phyloP scores from a whole-genome alignment of 2,888 invertebrate species.

The Onchidella celtica region DNA sequence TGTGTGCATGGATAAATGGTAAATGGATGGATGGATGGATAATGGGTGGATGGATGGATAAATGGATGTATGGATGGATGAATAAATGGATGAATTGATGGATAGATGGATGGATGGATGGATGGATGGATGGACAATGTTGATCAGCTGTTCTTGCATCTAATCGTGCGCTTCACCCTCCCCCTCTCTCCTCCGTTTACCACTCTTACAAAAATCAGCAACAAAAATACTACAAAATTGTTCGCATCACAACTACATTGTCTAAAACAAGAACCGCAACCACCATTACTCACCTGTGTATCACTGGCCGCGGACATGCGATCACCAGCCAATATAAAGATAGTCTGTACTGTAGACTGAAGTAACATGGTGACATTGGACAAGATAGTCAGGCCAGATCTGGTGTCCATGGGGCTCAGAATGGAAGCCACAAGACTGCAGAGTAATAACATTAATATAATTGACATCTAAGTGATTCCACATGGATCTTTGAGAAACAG shows the following conservation, averaged over 20 bases:
- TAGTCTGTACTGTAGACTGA: conserved; percentile 93
- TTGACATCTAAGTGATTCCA: conserved; percentile 2
- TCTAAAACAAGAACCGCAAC: too few species aligned
- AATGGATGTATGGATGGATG: too few species aligned
- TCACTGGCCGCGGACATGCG: conserved; percentile 93
- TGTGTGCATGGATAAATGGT: not conserved
- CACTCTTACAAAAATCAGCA: too few species aligned
- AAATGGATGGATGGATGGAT: not conserved
- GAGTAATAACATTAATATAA: not conserved
- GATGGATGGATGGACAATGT: not conserved
- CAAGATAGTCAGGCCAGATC: conserved; percentile 91
- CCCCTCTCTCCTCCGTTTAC: too few species aligned
- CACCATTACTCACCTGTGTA: conserved; percentile 92
- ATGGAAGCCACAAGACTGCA: conserved; percentile 93
- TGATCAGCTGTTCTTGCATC: too few species aligned
- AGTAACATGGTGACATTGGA: conserved; percentile 92
- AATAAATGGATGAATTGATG: not conserved
- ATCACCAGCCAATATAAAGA: conserved; percentile 94
- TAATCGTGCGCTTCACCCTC: too few species aligned
- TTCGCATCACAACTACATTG: too few species aligned
- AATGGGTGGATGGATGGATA: not conserved
- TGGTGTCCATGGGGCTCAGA: conserved; percentile 88
- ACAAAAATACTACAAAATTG: too few species aligned
- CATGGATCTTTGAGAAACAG: not conserved
- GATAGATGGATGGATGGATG: not conserved